phyloP scores from a whole-genome alignment of 2,113 vertebrate genomes.

The Leiothrix lutea region DNA sequence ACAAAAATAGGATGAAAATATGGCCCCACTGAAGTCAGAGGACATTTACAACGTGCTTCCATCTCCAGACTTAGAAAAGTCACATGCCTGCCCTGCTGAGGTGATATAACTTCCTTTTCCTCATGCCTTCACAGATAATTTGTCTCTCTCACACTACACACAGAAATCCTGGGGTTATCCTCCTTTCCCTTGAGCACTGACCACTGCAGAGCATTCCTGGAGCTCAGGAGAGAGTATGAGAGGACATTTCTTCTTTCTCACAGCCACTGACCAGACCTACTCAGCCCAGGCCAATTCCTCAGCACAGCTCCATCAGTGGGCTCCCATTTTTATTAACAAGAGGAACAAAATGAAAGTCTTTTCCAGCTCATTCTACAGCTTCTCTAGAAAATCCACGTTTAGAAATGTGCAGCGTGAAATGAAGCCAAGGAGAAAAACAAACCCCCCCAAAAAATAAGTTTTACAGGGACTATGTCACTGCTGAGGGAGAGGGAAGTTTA shows the following conservation, averaged over 20 bases:
- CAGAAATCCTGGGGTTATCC: neutral
- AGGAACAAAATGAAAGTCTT: neutral
- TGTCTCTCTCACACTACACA: neutral
- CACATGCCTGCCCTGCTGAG: neutral
- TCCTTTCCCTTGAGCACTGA: neutral
- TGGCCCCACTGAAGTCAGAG: neutral
- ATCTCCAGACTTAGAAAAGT: neutral
- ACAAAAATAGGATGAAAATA: neutral
- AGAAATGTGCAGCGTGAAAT: neutral
- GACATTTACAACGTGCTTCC: neutral
- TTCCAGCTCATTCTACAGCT: neutral
- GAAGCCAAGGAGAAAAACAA: neutral
- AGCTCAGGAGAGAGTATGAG: neutral
- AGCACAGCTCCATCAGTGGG: neutral
- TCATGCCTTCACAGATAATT: neutral
- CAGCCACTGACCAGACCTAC: neutral
- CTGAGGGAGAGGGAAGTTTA: neutral
- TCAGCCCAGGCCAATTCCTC: neutral
- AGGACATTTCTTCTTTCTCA: neutral
- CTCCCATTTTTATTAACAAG: neutral
- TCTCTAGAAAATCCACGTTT: neutral
- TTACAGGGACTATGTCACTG: neutral
- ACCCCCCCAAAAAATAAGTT: fast-evolving
- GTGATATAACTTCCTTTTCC: neutral
- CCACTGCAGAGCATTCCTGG: neutral